Base-by-base conservation (phyloP, 1,140 invertebrate species). In the Dinoponera quadriceps region DNA sequence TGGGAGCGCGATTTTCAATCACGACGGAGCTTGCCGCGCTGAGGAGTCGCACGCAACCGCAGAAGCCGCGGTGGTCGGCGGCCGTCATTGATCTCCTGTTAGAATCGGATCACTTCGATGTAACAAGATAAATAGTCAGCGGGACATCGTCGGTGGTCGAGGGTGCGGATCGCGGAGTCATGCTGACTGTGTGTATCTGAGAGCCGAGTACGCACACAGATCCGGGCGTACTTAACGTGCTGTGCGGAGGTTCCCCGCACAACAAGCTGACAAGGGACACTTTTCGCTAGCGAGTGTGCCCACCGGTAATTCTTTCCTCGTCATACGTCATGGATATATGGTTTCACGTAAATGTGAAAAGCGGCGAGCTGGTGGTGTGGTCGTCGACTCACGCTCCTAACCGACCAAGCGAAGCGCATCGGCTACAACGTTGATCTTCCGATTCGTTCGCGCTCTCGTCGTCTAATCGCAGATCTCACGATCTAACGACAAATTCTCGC, bases 91-190 rank as follows among this genome's bases (percentile, higher is more conserved):
- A 92, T 92, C 90, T 91, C 86, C 89, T 82, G 87, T 92, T 91
- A 92, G 88, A 92, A 93, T 92, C 86, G 89, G 91, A 92, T 92
- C 89, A 88, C 84, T 88, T 86, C 85, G 83, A 91, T 92, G 88
- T 93, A 92, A 93, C 90, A 92, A 93, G 92, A 93, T 93, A 93
- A 93, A 93, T 93, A 93, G 92, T 92, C 83, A 89, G 71, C 88
- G 72, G 89, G 89, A 89, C 87, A 89, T 86, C 90, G 88, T 86
- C 82, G 91, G 91, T 92, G 91, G 90, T 92, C 89, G 90, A 84
- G 89, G 89, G 88, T 88, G 83, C 77, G 80, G 82, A 91, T 90
- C 86, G 90, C 90, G 82, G 54, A 91, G 90, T 93, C 92, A 93
- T 91, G 90, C 87, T 93, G 92, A 93, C 92, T 92, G 78, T 89